Conservation (phyloP, 2,888 invertebrate species). For the Epirrhoe tristata region DNA sequence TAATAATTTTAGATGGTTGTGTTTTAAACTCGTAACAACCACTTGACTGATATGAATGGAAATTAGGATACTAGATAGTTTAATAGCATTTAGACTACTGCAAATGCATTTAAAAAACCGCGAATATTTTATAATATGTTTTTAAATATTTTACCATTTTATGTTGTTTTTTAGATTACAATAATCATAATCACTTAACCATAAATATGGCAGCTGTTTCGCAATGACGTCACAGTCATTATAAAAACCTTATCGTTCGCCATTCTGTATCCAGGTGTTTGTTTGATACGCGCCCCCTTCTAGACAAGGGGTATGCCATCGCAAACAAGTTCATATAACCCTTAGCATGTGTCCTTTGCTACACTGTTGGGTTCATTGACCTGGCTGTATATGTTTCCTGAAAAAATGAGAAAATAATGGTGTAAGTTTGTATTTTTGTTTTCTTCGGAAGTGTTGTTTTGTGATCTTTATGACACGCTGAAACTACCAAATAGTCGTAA, state of each 20-base stretch:
- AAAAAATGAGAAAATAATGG: slow-evolving; percentile 9
- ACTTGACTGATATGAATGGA: too few species aligned
- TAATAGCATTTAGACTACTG: too few species aligned
- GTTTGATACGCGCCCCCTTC: slow-evolving; percentile 35
- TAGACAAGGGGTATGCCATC: slow-evolving; percentile 37
- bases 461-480: too few species aligned
- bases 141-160: not conserved
- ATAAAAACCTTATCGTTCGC: slow-evolving; percentile 32
- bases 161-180: not conserved
- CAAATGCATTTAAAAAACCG: too few species aligned
- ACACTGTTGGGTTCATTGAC: slow-evolving; percentile 37
- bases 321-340: slow-evolving; percentile 26
- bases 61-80: too few species aligned
- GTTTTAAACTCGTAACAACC: too few species aligned
- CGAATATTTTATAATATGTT: too few species aligned
- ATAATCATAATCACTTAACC: slow-evolving; percentile 2
- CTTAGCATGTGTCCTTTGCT: slow-evolving; percentile 34
- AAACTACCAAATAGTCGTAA: too few species aligned
- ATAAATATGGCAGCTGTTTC: slow-evolving; percentile 21
- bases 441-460: not conserved
- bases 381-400: slow-evolving; percentile 32
- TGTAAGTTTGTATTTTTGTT: not conserved
- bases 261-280: slow-evolving; percentile 47
- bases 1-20: too few species aligned
- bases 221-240: slow-evolving; percentile 35